Evolutionary conservation across 2,888 invertebrate genomes (phyloP), one percentile per base, ranked within the genome.

Genomic region (Drosophila planitibia): DNA sequence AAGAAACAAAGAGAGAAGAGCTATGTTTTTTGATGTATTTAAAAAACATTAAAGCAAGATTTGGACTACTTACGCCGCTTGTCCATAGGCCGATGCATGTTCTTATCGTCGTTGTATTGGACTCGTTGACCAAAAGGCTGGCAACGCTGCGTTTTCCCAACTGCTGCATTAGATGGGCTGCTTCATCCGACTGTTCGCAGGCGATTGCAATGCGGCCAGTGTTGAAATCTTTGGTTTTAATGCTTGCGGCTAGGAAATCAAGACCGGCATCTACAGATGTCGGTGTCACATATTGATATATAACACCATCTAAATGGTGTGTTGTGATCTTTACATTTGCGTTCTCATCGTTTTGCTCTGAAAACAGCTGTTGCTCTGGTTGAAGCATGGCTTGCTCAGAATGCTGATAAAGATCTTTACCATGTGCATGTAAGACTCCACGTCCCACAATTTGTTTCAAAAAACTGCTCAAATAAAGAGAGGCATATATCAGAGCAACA

Each of bases 111-210:
- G 41, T 30, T 12, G 3, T 5, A 1, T 32, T 39, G 12, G 51
- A 16, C 14, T 37, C 41, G 25, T 54, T 64, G 4, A 78, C 3
- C 19, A 78, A 44, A 0, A 78, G 22, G n/a, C 74, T 66, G 7
- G 57, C 60, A 14, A 78, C 55, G 53, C 77, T 51, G 14, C 74
- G 77, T 39, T 61, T 74, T 3, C 70, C 70, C 39, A 78, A 22
- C 35, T 78, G 33, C 5, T 54, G 22, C 63, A 28, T 57, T 28
- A 74, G 7, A 4, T 70, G 4, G 22, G 54, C 10, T 28, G 77
- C 66, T 22, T 66, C 70, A 0, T 49, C 19, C 0, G 66, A 16
- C 0, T 70, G 30, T 25, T 74, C 63, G 10, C 78, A 78, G 14
- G 74, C 37, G 1, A 78, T 25, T 25, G 60, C 74, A 35, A 74